These are phyloP conservation scores for Kradibia gibbosae DNA, from an alignment of 1,140 invertebrate genomes.

Conservation along the genomic window DNA sequence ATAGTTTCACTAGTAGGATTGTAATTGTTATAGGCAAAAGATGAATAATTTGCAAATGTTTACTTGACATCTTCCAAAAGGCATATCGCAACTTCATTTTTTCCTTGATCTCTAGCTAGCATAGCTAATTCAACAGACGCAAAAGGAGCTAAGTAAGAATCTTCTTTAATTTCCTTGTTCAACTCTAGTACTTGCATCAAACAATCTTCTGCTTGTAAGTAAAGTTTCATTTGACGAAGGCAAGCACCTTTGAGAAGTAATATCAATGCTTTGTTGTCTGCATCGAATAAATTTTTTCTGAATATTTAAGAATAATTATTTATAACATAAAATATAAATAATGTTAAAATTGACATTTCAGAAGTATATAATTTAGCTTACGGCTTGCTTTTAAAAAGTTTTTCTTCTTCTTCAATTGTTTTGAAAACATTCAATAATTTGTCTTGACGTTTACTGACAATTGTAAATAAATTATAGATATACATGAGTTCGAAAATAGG, in stretches of 20 bases:
- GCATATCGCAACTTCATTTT: constrained; percentile 78
- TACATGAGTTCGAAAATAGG: constrained; percentile 92
- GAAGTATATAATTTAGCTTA: constrained; percentile 52
- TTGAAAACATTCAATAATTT: constrained; percentile 81
- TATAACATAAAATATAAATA: neutral
- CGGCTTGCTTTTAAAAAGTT: constrained; percentile 61
- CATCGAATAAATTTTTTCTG: constrained; percentile 76
- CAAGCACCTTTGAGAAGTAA: constrained; percentile 88
- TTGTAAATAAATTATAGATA: constrained; percentile 94
- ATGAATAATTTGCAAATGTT: constrained; percentile 54
- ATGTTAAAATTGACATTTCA: neutral
- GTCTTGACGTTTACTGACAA: constrained; percentile 82
- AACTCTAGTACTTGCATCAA: constrained; percentile 79
- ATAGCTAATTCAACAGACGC: constrained; percentile 89
- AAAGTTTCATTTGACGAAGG: constrained; percentile 81
- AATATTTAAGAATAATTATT: constrained; percentile 37
- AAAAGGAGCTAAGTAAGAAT: constrained; percentile 90
- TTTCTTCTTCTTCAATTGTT: constrained; percentile 79
- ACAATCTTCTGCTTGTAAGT: constrained; percentile 83
- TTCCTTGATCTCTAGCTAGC: constrained; percentile 80
- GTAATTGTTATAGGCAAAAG: neutral
- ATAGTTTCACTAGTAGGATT: neutral
- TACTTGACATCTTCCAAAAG: constrained; percentile 90
- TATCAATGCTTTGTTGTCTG: constrained; percentile 86
- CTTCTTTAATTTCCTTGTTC: constrained; percentile 86